phyloP scores from a whole-genome alignment of 2,797 vertebrate species.

The Glossophaga mutica region DNA sequence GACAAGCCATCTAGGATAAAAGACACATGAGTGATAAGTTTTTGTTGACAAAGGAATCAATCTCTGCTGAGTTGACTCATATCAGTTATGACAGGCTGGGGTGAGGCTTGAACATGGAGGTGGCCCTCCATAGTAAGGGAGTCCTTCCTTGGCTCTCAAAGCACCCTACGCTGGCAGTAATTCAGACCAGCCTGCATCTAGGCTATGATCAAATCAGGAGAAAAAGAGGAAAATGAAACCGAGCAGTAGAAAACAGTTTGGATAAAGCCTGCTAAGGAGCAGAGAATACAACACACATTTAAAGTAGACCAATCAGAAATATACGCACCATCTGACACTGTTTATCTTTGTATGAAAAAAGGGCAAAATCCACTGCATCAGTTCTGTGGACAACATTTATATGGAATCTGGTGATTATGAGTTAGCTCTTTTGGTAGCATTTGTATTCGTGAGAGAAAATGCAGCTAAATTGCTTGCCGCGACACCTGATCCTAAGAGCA shows the following conservation, averaged over 20 bases:
- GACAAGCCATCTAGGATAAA: not conserved
- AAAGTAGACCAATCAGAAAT: not conserved
- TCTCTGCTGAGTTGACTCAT: not conserved
- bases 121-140: not conserved
- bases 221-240: not conserved
- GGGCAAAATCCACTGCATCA: not conserved
- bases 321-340: not conserved
- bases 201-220: not conserved
- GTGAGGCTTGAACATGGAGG: not conserved
- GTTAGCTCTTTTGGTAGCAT: not conserved
- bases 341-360: not conserved
- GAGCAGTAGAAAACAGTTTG: not conserved
- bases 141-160: not conserved
- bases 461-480: not conserved
- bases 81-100: not conserved
- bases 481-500: slow-evolving; percentile 14
- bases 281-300: not conserved
- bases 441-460: slow-evolving; percentile 43
- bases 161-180: not conserved
- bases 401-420: not conserved
- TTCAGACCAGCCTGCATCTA: not conserved
- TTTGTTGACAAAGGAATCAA: not conserved
- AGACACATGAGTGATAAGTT: not conserved
- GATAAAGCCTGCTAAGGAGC: not conserved
- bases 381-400: not conserved